phyloP scores from a whole-genome alignment of 2,888 invertebrate genomes.

The Thymelicus lineola region DNA sequence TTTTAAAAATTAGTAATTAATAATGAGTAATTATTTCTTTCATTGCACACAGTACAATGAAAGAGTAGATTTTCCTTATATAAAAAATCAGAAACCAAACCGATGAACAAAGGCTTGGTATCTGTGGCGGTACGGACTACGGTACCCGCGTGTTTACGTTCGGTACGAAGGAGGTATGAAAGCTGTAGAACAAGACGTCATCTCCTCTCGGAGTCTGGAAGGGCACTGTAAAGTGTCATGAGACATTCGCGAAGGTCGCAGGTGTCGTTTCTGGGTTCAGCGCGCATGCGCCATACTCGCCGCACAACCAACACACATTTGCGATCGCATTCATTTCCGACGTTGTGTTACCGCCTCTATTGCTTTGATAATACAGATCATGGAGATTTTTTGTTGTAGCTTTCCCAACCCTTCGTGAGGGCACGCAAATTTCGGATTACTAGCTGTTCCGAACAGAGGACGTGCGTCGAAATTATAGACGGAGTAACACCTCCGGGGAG shows the following conservation, averaged over 20 bases:
- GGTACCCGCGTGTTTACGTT: slow-evolving; percentile 2
- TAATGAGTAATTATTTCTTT: too few relatives aligned
- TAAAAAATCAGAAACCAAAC: too few relatives aligned
- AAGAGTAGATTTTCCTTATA: too few relatives aligned
- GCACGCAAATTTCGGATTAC: slow-evolving; percentile 53
- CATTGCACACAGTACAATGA: too few relatives aligned
- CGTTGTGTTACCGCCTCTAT: slow-evolving; percentile 17
- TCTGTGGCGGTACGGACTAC: too few relatives aligned
- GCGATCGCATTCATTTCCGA: not conserved
- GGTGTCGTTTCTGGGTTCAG: slow-evolving; percentile 64
- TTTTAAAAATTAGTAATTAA: too few relatives aligned
- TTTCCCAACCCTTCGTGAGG: slow-evolving; percentile 46
- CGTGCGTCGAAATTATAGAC: slow-evolving; percentile 38
- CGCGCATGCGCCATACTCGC: slow-evolving; percentile 59
- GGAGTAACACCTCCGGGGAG: slow-evolving; percentile 34
- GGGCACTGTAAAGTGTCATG: slow-evolving; percentile 48
- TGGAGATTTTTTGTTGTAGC: slow-evolving; percentile 14
- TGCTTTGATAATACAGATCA: slow-evolving; percentile 24
- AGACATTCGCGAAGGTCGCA: slow-evolving; percentile 52
- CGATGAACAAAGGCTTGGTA: too few relatives aligned
- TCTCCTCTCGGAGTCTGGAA: slow-evolving; percentile 42
- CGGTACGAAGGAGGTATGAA: not conserved
- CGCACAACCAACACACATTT: slow-evolving; percentile 46
- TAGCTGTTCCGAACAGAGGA: slow-evolving; percentile 44
- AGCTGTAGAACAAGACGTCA: slow-evolving; percentile 14